Evolutionary conservation across 2,888 invertebrate species (phyloP).

Genomic region (Tetrapedia diversipes): DNA sequence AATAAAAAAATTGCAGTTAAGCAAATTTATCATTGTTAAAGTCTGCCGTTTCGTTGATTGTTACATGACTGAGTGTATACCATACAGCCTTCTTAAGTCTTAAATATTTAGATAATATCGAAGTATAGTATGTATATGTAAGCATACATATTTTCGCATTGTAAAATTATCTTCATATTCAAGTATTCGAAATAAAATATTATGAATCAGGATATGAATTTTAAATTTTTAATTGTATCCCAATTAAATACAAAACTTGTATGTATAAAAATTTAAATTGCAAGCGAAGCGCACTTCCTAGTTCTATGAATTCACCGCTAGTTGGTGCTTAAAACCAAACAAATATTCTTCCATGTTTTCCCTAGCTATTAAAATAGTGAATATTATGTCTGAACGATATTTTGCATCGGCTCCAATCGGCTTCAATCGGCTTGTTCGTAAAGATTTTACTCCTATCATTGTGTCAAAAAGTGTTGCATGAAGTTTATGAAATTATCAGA

Average conservation of each 20-base stretch:
- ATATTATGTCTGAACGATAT: not conserved
- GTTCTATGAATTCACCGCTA: not conserved
- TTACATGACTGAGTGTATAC: constrained; percentile 33
- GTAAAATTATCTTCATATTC: constrained; percentile 58
- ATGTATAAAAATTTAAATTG: not conserved
- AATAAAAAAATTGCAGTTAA: not conserved
- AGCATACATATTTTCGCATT: constrained; percentile 66
- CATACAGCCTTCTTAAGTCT: constrained; percentile 44
- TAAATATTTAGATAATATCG: constrained; percentile 43
- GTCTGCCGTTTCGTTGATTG: constrained; percentile 31
- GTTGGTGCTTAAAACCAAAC: not conserved
- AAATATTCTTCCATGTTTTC: constrained; percentile 2
- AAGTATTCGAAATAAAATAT: constrained; percentile 55
- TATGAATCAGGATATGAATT: constrained; percentile 1
- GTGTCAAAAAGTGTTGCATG: not conserved
- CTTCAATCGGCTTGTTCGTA: not conserved
- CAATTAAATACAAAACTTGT: not conserved
- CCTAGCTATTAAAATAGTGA: not conserved
- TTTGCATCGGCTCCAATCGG: no score
- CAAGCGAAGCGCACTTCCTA: not conserved
- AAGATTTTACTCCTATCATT: not conserved
- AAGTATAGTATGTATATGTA: constrained; percentile 38
- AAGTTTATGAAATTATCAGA: not conserved
- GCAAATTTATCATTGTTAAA: constrained; percentile 10
- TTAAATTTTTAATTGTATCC: not conserved